phyloP scores from a whole-genome alignment of 2,113 vertebrate species.

The Strix aluco region DNA sequence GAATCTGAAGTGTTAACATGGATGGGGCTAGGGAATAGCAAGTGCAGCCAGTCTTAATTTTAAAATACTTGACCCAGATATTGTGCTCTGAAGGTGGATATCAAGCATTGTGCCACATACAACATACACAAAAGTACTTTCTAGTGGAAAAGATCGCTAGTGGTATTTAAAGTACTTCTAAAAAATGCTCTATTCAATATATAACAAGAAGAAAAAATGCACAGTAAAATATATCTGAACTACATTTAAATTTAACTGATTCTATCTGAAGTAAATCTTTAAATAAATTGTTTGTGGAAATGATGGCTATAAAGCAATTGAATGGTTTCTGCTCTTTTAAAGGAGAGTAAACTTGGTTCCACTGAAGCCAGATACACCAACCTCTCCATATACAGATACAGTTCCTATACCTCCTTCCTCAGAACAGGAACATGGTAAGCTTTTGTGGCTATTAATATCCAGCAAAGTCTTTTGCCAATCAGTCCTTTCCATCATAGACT shows the following conservation, averaged over 20 bases:
- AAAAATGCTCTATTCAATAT: neutral
- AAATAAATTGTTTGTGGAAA: neutral
- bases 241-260: neutral
- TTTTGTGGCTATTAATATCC: neutral
- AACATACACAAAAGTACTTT: neutral
- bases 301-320: neutral
- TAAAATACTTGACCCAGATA: neutral
- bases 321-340: slow-evolving; percentile 35
- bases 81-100: neutral
- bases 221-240: neutral
- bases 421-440: slow-evolving; percentile 83
- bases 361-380: slow-evolving; percentile 68
- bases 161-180: neutral
- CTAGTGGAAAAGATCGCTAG: neutral
- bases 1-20: neutral
- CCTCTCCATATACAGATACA: neutral
- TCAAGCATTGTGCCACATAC: neutral
- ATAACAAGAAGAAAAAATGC: neutral
- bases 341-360: slow-evolving; percentile 90
- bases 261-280: neutral
- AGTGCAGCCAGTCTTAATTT: neutral
- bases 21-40: neutral
- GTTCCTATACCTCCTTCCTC: slow-evolving; percentile 60
- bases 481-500: neutral
- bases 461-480: neutral